Conservation (phyloP, 2,113 vertebrate genomes). For the Silurus asotus region DNA sequence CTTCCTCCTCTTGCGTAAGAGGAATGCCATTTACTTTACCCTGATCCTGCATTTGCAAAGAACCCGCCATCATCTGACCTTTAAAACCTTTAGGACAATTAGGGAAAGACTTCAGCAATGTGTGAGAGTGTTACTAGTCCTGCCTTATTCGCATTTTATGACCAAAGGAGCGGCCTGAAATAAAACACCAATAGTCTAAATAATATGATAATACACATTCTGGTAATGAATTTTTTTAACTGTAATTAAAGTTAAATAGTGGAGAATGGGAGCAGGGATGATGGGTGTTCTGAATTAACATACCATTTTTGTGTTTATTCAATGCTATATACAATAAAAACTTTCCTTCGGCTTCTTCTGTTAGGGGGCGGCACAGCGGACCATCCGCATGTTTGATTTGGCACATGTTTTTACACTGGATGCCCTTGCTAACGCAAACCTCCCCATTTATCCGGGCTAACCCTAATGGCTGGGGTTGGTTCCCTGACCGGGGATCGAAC, state of each 20-base stretch:
- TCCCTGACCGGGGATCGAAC: too few relatives aligned
- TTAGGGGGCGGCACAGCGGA: too few relatives aligned
- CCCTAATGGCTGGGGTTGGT: too few relatives aligned
- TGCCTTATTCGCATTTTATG: background rate
- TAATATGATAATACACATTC: background rate
- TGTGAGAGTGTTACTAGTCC: background rate
- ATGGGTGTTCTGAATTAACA: too few relatives aligned
- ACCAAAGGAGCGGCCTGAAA: background rate
- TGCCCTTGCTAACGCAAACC: too few relatives aligned
- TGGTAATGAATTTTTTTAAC: background rate
- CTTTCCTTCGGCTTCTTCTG: too few relatives aligned
- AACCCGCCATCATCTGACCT: constrained; percentile 4
- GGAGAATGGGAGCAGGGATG: too few relatives aligned
- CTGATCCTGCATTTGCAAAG: constrained; percentile 28
- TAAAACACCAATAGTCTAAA: background rate
- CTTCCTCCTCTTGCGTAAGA: constrained; percentile 54
- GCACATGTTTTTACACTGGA: too few relatives aligned
- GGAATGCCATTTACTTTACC: constrained; percentile 48
- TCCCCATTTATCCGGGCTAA: too few relatives aligned
- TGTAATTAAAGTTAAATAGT: background rate
- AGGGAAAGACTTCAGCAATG: background rate
- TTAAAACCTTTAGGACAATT: background rate
- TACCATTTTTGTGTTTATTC: too few relatives aligned
- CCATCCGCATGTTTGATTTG: too few relatives aligned
- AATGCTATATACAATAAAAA: too few relatives aligned